Evolutionary conservation across 2,797 vertebrate species (phyloP).

Genomic region (Euthynnus affinis): DNA sequence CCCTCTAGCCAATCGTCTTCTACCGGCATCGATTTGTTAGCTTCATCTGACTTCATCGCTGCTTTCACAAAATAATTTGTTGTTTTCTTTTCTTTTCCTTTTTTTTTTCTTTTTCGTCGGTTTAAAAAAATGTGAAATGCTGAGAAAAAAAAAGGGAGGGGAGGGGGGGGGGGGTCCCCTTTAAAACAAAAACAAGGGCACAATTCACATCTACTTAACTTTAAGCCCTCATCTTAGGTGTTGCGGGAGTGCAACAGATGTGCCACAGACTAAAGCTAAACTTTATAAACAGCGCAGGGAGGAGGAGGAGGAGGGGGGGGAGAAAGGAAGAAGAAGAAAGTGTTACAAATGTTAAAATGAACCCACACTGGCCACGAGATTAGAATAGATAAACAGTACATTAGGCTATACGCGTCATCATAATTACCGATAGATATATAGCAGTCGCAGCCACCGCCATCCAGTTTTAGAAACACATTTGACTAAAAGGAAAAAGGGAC

Average conservation of each 20-base stretch:
- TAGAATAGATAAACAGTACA: slow-evolving; percentile 75
- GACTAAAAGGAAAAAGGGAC: slow-evolving; percentile 62
- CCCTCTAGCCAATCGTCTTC: slow-evolving; percentile 32
- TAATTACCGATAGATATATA: slow-evolving; percentile 65
- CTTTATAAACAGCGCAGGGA: slow-evolving; percentile 34
- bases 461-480: slow-evolving; percentile 70
- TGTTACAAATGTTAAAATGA: slow-evolving; percentile 71
- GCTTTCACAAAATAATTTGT: slow-evolving; percentile 42
- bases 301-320: no score
- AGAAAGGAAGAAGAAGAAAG: background rate
- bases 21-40: slow-evolving; percentile 52
- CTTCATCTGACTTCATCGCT: slow-evolving; percentile 53
- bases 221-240: slow-evolving; percentile 40
- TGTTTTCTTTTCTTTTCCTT: no score
- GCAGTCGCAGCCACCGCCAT: slow-evolving; percentile 56
- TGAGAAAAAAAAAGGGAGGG: slow-evolving; percentile 23
- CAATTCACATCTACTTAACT: slow-evolving; percentile 32
- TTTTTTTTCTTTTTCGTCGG: slow-evolving; percentile 3
- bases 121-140: slow-evolving; percentile 61
- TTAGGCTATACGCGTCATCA: slow-evolving; percentile 70
- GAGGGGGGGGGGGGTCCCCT: background rate
- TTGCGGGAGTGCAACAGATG: slow-evolving; percentile 38
- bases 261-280: slow-evolving; percentile 58
- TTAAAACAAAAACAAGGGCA: slow-evolving; percentile 18
- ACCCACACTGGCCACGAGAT: slow-evolving; percentile 78